Conservation (phyloP, 2,113 vertebrate species). For the Chascanopsetta lugubris region DNA sequence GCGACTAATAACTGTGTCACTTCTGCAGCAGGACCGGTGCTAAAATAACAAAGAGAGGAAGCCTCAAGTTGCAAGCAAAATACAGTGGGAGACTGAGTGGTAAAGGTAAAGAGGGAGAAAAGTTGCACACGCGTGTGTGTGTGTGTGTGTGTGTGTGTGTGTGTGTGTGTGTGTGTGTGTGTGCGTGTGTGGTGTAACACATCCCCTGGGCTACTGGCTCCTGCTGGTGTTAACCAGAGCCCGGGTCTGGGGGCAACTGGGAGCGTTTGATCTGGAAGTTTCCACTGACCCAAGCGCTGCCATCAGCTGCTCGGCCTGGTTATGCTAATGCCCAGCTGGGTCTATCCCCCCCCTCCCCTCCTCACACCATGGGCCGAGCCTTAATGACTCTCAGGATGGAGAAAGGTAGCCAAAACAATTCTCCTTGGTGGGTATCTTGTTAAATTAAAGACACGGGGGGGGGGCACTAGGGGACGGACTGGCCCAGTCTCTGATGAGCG, state of each 20-base stretch:
- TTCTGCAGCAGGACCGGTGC: constrained; percentile 25
- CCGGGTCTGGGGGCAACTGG: constrained; percentile 23
- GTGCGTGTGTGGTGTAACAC: constrained; percentile 17
- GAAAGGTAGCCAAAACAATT: constrained; percentile 50
- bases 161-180: neutral
- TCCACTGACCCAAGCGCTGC: constrained; percentile 52
- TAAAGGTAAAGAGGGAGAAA: constrained; percentile 4
- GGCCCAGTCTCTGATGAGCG: constrained; percentile 25
- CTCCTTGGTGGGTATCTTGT: constrained; percentile 52
- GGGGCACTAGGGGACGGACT: constrained; percentile 24
- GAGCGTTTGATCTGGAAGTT: constrained; percentile 64
- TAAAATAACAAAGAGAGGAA: constrained; percentile 31
- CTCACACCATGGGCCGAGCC: constrained; percentile 35
- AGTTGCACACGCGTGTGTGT: neutral
- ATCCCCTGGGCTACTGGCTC: constrained; percentile 34
- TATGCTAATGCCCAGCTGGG: constrained; percentile 52
- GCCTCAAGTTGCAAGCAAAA: constrained; percentile 54
- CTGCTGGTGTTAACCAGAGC: constrained; percentile 48
- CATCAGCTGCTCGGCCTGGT: constrained; percentile 32
- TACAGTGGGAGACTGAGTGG: constrained; percentile 11
- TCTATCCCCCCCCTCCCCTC: too few species aligned
- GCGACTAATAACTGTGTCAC: constrained; percentile 35
- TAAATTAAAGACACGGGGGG: constrained; percentile 56
- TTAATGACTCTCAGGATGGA: constrained; percentile 57
- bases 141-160: constrained; percentile 1